Percentiles rank a stretch among this genome's conserved stretches.
Evolutionary conservation across 1,140 invertebrate genomes (phyloP).

Genomic region (Diabrotica virgifera): DNA sequence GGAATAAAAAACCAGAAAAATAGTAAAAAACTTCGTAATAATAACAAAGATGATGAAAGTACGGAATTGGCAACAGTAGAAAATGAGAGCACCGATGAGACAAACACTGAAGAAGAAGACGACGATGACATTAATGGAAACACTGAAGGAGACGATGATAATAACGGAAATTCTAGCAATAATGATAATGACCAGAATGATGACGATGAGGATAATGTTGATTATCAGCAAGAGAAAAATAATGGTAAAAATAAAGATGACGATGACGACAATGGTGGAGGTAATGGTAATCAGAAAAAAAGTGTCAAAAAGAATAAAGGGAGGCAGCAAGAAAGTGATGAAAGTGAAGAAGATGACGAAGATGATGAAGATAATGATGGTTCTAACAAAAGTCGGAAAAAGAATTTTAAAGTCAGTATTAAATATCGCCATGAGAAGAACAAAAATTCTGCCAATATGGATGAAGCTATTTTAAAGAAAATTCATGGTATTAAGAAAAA

Average conservation of each 20-base stretch:
- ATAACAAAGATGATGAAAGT: slow-evolving; percentile 6
- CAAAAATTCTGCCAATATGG: slow-evolving; percentile 22
- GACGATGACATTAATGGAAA: neutral
- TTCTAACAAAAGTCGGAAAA: slow-evolving; percentile 3
- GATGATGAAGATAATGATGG: neutral
- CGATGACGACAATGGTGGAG: slow-evolving; percentile 16
- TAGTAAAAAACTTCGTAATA: neutral
- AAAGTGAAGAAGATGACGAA: neutral
- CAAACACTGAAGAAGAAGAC: slow-evolving; percentile 5
- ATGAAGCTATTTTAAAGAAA: slow-evolving; percentile 23
- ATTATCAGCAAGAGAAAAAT: neutral
- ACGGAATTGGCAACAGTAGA: neutral
- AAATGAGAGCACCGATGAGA: neutral
- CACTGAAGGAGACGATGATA: neutral
- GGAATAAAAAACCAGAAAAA: neutral
- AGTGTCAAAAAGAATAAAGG: neutral
- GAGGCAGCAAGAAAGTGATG: neutral
- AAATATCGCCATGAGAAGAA: slow-evolving; percentile 33
- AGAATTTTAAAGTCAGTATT: slow-evolving; percentile 25
- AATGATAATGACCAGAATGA: slow-evolving; percentile 6
- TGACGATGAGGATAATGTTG: slow-evolving; percentile 15
- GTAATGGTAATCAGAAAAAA: slow-evolving; percentile 4
- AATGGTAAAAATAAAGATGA: neutral
- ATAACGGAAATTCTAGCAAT: slow-evolving; percentile 10
- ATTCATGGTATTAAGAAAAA: slow-evolving; percentile 16